Evolutionary conservation across 2,113 vertebrate species (phyloP), one percentile per base, ranked within the genome.

Genomic region (Setophaga kirtlandii): DNA sequence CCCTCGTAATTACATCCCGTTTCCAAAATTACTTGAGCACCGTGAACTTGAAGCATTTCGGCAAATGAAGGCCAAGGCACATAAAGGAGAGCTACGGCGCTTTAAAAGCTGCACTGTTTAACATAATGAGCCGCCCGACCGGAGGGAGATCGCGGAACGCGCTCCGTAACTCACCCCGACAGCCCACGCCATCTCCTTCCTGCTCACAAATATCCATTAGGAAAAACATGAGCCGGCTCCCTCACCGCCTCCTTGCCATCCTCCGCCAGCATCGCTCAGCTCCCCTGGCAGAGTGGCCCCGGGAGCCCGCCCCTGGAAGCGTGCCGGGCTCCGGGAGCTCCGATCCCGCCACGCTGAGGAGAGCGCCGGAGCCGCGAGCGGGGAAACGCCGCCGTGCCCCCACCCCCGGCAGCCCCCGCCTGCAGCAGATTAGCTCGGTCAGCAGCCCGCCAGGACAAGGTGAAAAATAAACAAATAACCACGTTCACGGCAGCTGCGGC

Each of bases 11-110:
- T 98, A 98, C 98, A 98, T 97, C 90, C 97, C 15, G 92, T 97
- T 98, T 98, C 96, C 97, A 96, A 97, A 98, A 98, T 83, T 95
- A 98, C 97, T 98, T 91, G 92, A 97, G 97, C 69, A 27, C 96
- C 16, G 92, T 98, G 98, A 98, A 98, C 98, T 98, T 83, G 77
- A 97, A 96, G 96, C 98, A 98, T 98, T 98, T 97, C 96, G 70
- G 97, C 98, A 98, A 98, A 98, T 98, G 98, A 98, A 98, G 98
- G 98, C 98, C 98, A 98, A 94, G 69, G 92, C 96, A 97, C 98
- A 98, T 98, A 98, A 98, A 98, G 96, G 33, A 90, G 96, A 98
- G 96, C 97, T 96, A 97, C 84, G 60, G 98, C 62, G 47, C 97
- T 98, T 96, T 96, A 92, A 96, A 95, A 97, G 96, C 97, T 46